These are phyloP conservation scores for Lepidostoma basale DNA, from an alignment of 1,140 invertebrate species.

Conservation along the genomic window DNA sequence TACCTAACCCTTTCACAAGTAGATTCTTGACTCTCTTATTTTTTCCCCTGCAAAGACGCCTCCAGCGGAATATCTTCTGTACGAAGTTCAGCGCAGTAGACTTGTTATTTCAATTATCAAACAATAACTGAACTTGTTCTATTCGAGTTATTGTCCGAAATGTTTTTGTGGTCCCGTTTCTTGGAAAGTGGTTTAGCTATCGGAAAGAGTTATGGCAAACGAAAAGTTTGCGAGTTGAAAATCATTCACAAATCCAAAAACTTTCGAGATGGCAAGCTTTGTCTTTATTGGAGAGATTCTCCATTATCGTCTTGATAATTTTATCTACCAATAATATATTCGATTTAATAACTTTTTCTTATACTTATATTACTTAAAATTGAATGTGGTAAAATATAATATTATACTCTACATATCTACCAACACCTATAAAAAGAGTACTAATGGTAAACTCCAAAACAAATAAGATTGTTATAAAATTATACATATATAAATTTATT, in stretches of 20 bases:
- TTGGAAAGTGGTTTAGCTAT: neutral
- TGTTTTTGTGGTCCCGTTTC: neutral
- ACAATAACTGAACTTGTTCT: constrained; percentile 34
- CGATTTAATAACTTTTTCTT: too few relatives aligned
- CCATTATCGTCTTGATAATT: too few relatives aligned
- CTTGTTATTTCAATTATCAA: constrained; percentile 43
- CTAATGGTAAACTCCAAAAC: too few relatives aligned
- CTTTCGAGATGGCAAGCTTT: neutral
- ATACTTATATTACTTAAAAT: too few relatives aligned
- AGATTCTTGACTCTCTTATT: too few relatives aligned
- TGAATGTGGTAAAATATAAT: too few relatives aligned
- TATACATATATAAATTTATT: too few relatives aligned
- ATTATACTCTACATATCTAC: too few relatives aligned
- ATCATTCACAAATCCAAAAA: neutral
- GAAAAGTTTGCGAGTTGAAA: neutral
- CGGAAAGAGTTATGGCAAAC: neutral
- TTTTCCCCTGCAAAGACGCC: neutral
- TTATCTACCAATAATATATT: too few relatives aligned
- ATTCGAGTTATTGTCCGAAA: constrained; percentile 14
- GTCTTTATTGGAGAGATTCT: neutral
- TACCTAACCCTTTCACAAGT: too few relatives aligned
- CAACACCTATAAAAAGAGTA: too few relatives aligned
- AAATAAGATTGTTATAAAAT: too few relatives aligned
- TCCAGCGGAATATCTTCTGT: neutral
- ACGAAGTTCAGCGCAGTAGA: constrained; percentile 23